phyloP scores from a whole-genome alignment of 2,797 vertebrate species.

The Rhynchonycteris naso region DNA sequence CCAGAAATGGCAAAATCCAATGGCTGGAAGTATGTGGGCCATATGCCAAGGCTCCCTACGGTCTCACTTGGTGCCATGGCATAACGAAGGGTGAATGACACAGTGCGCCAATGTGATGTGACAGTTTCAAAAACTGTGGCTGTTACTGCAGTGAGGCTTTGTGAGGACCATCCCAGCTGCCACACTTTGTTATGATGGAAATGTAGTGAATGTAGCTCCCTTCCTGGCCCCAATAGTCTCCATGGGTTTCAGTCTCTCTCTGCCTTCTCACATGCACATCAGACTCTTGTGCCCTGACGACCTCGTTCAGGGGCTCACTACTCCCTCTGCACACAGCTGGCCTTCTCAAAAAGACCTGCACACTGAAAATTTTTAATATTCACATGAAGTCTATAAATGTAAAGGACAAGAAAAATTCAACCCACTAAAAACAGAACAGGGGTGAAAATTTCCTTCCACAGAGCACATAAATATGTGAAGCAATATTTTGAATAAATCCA shows the following conservation, averaged over 20 bases:
- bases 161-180: not conserved
- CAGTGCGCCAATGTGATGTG: fast-evolving
- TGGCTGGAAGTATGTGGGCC: not conserved
- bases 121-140: not conserved
- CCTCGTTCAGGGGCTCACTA: not conserved
- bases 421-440: not conserved
- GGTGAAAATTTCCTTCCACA: not conserved
- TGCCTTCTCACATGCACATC: not conserved
- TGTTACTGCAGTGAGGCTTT: not conserved
- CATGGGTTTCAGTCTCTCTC: not conserved
- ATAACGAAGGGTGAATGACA: not conserved
- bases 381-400: not conserved
- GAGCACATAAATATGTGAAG: not conserved
- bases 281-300: too few species aligned
- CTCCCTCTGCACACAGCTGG: not conserved
- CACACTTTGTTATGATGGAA: not conserved
- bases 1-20: not conserved
- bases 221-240: not conserved
- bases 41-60: not conserved
- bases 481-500: not conserved
- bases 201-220: not conserved
- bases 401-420: not conserved
- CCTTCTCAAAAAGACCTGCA: not conserved
- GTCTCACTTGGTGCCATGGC: not conserved
- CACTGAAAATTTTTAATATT: not conserved